Evolutionary conservation across 2,797 vertebrate species (phyloP), one percentile per base, ranked within the genome.

Genomic region (Clarias laeviceps): DNA sequence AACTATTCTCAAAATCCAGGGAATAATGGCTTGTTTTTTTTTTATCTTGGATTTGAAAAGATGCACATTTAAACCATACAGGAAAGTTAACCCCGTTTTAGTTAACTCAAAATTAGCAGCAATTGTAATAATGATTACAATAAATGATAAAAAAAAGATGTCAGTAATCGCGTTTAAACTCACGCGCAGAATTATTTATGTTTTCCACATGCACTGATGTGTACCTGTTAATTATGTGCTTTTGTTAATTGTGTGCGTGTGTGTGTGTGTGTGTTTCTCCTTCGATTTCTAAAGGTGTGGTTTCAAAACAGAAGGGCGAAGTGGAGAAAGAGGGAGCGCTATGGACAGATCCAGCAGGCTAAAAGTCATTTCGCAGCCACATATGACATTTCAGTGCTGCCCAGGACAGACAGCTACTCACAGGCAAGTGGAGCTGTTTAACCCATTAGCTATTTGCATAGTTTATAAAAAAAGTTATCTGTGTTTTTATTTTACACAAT

Each of bases 251-350:
- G 14, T 66, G 65, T 68, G 64, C 32, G 64, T 66, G n/a, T 66
- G 64, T 66, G 65, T 40, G 45, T 45, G 45, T 45, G 14, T 79
- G 34, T 45, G 22, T 64, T 5, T 0, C 3, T 4, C 32, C 59
- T 77, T 77, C 59, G 9, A 45, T 29, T 29, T 18, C 11, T 80
- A n/a, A 74, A 99, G 98, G 98, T 99, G 84, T 99, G 98, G 98
- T 99, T 99, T 93, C 98, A 99, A 94, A 99, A 99, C 94, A 93
- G 98, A 94, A 97, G 98, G 93, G 98, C 98, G 1, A 99, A 99
- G 89, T 99, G 98, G 98, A 96, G 98, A 91, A 99, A 99, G 90
- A 93, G 98, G 84, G 98, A 99, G 90, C 96, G 98, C 1, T 99
- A 98, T 84, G 98, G 98, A n/a, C 98, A 99, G 92, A 97, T 99